A percentile compares a stretch with the other conserved stretches of the same genome.
These are phyloP conservation scores for Augochlorella aurata DNA, from an alignment of 2,888 invertebrate species.

Conservation along the genomic window DNA sequence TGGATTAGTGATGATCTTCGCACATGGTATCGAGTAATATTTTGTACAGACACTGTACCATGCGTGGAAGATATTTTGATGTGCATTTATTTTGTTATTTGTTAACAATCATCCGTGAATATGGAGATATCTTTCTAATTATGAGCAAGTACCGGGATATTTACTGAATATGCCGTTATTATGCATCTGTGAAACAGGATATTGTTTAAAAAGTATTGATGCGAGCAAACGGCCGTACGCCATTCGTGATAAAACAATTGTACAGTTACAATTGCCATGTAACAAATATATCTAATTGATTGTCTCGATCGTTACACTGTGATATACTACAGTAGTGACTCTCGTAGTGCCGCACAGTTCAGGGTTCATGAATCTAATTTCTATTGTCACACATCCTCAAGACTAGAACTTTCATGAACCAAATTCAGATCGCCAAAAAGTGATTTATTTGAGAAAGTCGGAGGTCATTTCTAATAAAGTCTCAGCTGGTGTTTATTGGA, in stretches of 20 bases:
- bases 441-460: not conserved
- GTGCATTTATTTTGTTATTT: slow-evolving; percentile 41
- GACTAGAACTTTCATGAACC: not conserved
- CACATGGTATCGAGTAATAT: slow-evolving; percentile 93
- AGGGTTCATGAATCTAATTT: not conserved
- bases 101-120: slow-evolving; percentile 40
- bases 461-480: not conserved
- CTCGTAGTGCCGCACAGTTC: not conserved
- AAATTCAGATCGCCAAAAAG: not conserved
- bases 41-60: slow-evolving; percentile 5
- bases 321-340: slow-evolving; percentile 56
- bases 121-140: slow-evolving; percentile 50
- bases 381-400: not conserved
- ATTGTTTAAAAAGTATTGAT: slow-evolving; percentile 37
- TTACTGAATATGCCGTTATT: slow-evolving; percentile 31
- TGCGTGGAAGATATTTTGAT: slow-evolving; percentile 34
- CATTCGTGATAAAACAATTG: slow-evolving; percentile 68
- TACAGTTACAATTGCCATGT: slow-evolving; percentile 65
- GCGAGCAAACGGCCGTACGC: slow-evolving; percentile 46
- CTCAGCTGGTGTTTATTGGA: not conserved
- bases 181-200: slow-evolving; percentile 32
- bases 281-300: slow-evolving; percentile 63
- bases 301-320: slow-evolving; percentile 68
- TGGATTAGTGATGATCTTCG: slow-evolving; percentile 98
- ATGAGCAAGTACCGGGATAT: slow-evolving; percentile 41